Evolutionary conservation across 2,797 vertebrate species (phyloP).

Genomic region (Pseudochirops corinnae): DNA sequence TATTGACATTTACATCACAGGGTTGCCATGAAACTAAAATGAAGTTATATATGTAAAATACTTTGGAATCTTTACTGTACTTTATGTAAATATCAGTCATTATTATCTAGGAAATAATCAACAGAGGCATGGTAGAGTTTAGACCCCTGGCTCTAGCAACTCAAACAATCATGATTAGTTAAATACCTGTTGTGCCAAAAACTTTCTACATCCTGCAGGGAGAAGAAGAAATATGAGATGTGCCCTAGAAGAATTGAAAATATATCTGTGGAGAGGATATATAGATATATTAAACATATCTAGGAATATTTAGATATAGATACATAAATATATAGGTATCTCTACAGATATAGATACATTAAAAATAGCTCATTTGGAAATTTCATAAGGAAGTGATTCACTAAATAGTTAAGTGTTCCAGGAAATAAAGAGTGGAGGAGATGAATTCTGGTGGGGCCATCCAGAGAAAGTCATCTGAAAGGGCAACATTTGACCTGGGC

Average conservation of each 20-base stretch:
- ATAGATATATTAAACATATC: too few relatives aligned
- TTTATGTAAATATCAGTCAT: not conserved
- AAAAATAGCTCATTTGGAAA: not conserved
- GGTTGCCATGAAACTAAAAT: conserved; percentile 17
- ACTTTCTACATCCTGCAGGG: not conserved
- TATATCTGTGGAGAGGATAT: not conserved
- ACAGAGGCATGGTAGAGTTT: not conserved
- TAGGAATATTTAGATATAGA: too few relatives aligned
- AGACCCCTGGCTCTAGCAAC: not conserved
- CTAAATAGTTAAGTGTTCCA: too few relatives aligned
- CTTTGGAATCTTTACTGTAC: not conserved
- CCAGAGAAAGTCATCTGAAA: too few relatives aligned
- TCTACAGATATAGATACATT: too few relatives aligned
- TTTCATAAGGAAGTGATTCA: not conserved
- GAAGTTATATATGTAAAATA: not conserved
- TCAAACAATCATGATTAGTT: not conserved
- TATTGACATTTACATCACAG: not conserved
- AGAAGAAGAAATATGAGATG: not conserved
- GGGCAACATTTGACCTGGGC: too few relatives aligned
- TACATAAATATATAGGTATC: too few relatives aligned
- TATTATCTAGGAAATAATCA: not conserved
- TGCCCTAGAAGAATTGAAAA: not conserved
- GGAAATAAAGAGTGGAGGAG: too few relatives aligned
- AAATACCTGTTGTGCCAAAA: not conserved
- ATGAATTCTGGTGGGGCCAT: too few relatives aligned